Conservation (phyloP, 2,797 vertebrate genomes). For the Mus spretus region DNA sequence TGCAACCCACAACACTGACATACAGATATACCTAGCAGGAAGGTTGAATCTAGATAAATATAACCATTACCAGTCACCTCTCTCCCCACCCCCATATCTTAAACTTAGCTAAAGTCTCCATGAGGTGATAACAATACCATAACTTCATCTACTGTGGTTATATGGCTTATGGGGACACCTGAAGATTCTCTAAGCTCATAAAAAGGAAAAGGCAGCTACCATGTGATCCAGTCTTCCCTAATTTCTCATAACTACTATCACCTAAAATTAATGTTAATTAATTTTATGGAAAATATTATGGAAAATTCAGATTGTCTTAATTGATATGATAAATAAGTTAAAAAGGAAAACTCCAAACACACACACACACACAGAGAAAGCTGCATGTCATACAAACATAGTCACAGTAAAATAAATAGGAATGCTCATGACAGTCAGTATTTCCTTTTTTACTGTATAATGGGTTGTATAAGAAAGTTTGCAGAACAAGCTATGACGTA, state of each 20-base stretch:
- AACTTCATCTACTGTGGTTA: not conserved
- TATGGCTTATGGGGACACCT: not conserved
- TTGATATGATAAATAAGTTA: not conserved
- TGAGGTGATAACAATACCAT: not conserved
- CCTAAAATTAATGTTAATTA: not conserved
- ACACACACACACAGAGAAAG: not conserved
- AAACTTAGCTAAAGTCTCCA: not conserved
- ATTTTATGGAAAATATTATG: not conserved
- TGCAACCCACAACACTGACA: not conserved
- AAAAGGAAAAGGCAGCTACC: not conserved
- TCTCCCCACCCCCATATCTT: not conserved
- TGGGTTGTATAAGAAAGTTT: no score
- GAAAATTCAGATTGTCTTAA: not conserved
- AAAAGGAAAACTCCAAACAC: not conserved
- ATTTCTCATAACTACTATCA: not conserved
- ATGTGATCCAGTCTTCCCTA: no score
- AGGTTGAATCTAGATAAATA: not conserved
- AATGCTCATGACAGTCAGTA: no score
- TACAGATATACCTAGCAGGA: not conserved
- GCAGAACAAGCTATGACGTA: no score
- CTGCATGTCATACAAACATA: not conserved
- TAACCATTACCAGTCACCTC: not conserved
- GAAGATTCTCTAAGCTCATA: not conserved
- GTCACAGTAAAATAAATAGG: not conserved
- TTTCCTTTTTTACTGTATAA: no score